Evolutionary conservation across 2,888 invertebrate species (phyloP).

Genomic region (Macrophya alboannulata): DNA sequence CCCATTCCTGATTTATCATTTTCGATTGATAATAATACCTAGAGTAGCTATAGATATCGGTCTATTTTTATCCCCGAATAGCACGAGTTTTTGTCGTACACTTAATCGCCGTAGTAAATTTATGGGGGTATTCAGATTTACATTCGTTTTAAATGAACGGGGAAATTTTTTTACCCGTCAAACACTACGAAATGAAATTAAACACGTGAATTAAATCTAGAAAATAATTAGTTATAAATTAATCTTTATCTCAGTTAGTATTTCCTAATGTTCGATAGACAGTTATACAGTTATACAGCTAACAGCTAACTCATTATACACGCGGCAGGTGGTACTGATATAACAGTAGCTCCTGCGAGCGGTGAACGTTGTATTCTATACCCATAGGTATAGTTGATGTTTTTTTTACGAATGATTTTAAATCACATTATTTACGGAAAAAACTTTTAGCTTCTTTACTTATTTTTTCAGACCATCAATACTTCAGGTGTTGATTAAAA

Average conservation of each 20-base stretch:
- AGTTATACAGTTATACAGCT: slow-evolving; percentile 31
- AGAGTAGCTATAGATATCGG: neutral
- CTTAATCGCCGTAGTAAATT: neutral
- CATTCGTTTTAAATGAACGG: neutral
- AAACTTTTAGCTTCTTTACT: neutral
- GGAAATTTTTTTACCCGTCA: neutral
- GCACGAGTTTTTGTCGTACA: neutral
- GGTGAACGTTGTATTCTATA: slow-evolving; percentile 1
- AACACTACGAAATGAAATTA: neutral
- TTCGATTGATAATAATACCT: slow-evolving; percentile 59
- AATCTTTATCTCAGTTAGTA: neutral
- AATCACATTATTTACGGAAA: slow-evolving; percentile 1
- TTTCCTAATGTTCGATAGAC: neutral
- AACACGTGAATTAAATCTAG: neutral
- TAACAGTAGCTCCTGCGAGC: slow-evolving; percentile 6
- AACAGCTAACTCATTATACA: neutral
- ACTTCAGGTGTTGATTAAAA: neutral
- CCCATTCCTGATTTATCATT: slow-evolving; percentile 62
- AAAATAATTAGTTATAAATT: neutral
- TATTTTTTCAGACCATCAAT: neutral
- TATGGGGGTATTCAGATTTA: neutral
- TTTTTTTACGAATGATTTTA: slow-evolving; percentile 6
- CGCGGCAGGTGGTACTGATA: slow-evolving; percentile 33
- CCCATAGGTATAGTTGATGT: neutral
- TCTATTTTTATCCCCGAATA: neutral